Evolutionary conservation across 2,797 vertebrate genomes (phyloP).

Genomic region (Scleropages formosus): DNA sequence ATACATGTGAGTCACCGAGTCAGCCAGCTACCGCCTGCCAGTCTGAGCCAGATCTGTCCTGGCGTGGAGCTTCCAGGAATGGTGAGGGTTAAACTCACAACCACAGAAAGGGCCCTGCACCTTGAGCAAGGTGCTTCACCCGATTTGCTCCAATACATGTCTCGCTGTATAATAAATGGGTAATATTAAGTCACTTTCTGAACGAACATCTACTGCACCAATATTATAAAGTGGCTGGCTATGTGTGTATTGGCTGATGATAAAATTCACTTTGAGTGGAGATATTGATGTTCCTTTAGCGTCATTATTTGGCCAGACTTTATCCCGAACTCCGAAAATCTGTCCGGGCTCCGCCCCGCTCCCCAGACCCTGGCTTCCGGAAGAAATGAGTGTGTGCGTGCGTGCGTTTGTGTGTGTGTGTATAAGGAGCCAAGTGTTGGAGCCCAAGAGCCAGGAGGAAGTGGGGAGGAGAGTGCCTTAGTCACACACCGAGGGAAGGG

Average conservation of each 20-base stretch:
- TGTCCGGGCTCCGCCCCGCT: neutral
- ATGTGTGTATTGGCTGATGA: too few relatives aligned
- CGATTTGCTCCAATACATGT: too few relatives aligned
- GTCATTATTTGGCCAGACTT: neutral
- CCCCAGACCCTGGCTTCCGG: neutral
- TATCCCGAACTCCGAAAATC: neutral
- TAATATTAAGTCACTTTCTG: too few relatives aligned
- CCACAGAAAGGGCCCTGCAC: too few relatives aligned
- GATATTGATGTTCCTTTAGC: too few relatives aligned
- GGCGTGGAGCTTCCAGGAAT: too few relatives aligned
- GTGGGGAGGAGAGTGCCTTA: constrained; percentile 2
- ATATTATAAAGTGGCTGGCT: constrained; percentile 18
- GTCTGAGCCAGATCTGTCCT: neutral
- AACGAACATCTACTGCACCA: neutral
- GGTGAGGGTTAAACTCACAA: too few relatives aligned
- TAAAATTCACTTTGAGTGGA: too few relatives aligned
- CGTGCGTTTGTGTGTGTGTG: constrained; percentile 2
- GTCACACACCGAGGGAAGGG: constrained; percentile 13
- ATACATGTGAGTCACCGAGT: constrained; percentile 13
- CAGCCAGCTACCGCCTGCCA: neutral
- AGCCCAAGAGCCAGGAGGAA: constrained; percentile 5
- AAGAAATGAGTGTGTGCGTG: neutral
- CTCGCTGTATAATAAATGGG: too few relatives aligned
- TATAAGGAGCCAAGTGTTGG: constrained; percentile 4
- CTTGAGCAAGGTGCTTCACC: too few relatives aligned